Evolutionary conservation across 2,797 vertebrate species (phyloP), one percentile per base, ranked within the genome.

Genomic region (Nyctibius grandis): DNA sequence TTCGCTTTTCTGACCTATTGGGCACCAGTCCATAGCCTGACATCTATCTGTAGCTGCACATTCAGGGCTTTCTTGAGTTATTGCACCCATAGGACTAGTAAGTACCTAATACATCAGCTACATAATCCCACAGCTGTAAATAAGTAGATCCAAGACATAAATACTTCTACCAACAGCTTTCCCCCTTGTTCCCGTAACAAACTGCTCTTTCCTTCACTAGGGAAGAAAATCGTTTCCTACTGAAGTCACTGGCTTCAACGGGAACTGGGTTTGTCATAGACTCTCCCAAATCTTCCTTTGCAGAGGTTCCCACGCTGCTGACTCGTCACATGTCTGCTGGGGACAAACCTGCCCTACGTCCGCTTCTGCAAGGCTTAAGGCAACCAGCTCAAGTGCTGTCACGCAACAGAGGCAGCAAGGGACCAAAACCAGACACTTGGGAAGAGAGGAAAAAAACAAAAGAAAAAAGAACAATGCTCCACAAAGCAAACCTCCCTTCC

Each of bases 91-190:
- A 84, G 73, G 54, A 84, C 64, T 68, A 63, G 17, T 8, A 70
- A 74, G 15, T 80, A 60, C 40, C 34, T 72, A 50, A 80, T 31
- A 78, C 25, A 53, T 38, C 51, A 72, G 48, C 38, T 76, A 50
- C 44, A 36, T 57, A 80, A 79, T 67, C 59, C 69, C 74, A 76
- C 44, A 76, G 59, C 38, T 83, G 77, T 89, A 89, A 91, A 91
- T 64, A 91, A 69, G 85, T 9, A 81, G 29, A 86, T 65, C 13
- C 25, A 61, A 72, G 42, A 44, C 26, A 61, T 33, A 65, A 91
- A 89, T 87, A 68, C 6, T 82, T 76, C 59, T 74, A 51, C 29
- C 2, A 9, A 51, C 18, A 70, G 51, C 47, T 79, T 92, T 87
- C 31, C 21, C 14, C 20, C 1, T 15, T 68, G 40, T 67, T 68